Evolutionary conservation across 2,888 invertebrate species (phyloP).

Genomic region (Cenopis cana): DNA sequence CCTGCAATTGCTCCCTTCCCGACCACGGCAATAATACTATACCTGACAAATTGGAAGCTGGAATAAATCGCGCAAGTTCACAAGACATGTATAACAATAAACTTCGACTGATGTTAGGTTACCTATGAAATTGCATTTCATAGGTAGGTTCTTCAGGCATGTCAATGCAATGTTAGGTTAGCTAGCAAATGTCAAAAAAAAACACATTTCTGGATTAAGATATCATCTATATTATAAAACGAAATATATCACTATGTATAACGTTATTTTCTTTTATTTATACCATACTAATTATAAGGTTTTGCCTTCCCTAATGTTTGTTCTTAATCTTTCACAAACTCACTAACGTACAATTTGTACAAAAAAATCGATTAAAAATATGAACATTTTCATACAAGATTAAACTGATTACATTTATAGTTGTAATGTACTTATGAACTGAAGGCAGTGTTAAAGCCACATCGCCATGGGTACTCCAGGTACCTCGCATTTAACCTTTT

Average conservation of each 20-base stretch:
- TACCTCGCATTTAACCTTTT: too few relatives aligned
- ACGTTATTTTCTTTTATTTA: slow-evolving; percentile 28
- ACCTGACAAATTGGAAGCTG: too few relatives aligned
- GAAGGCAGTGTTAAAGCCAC: slow-evolving; percentile 16
- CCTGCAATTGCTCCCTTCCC: too few relatives aligned
- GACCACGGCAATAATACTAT: too few relatives aligned
- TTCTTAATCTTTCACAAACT: neutral
- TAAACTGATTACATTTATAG: neutral
- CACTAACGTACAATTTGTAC: neutral
- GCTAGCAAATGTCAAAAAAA: slow-evolving; percentile 2
- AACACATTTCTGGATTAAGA: slow-evolving; percentile 34
- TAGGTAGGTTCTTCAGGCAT: too few relatives aligned
- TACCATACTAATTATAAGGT: slow-evolving; percentile 9
- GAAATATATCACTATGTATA: slow-evolving; percentile 41
- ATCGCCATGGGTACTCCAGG: too few relatives aligned
- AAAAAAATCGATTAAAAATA: neutral
- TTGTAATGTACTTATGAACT: slow-evolving; percentile 6
- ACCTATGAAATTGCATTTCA: too few relatives aligned
- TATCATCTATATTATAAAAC: slow-evolving; percentile 42
- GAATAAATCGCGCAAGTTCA: too few relatives aligned
- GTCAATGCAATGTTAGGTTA: too few relatives aligned
- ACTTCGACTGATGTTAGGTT: too few relatives aligned
- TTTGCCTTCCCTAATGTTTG: slow-evolving; percentile 3
- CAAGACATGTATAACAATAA: too few relatives aligned
- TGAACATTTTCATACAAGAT: neutral